Evolutionary conservation across 2,113 vertebrate genomes (phyloP), one percentile per base, ranked within the genome.

Genomic region (Pyrgilauda ruficollis): DNA sequence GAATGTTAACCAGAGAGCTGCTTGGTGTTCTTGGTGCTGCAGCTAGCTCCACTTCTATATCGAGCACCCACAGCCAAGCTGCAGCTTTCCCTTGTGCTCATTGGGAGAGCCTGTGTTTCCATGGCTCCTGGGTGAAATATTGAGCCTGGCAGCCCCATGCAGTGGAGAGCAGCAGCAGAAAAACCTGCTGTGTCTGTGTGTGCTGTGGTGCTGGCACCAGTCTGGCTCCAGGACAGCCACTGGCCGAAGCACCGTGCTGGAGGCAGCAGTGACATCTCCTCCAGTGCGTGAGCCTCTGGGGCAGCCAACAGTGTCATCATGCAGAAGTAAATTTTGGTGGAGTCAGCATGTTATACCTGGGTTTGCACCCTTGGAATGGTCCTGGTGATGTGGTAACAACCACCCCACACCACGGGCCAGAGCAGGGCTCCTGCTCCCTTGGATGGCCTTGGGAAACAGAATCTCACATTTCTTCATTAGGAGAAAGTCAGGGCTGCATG

Each of bases 101-200:
- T 66, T 69, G 9, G 3, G 58, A 87, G 78, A 53, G 26, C 4
- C 0, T 4, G 26, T 1, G 69, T 95, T 97, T 93, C 95, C 74
- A 62, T 93, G 74, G 91, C 77, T 95, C 43, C 31, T 0, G 69
- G 33, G 37, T 94, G 94, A 92, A 93, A 70, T 95, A 92, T 35
- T 92, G 93, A 94, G 93, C 91, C 72, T 89, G 93, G 93, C 93
- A 96, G 84, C 76, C 72, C 86, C 91, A 63, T 19, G 20, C 93
- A 68, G 81, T 0, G 35, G 94, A 87, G 77, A 87, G 30, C 0
- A 4, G 84, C 56, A 47, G 84, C 84, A 82, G 33, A 47, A 81
- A 75, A 89, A n/a, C 92, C 84, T 52, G 69, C 93, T 72, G 74
- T 47, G 87, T 53, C 66, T 86, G 28, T 2, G 0, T 75, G 96